A percentile compares a stretch with the other conserved stretches of the same genome.
Evolutionary conservation across 2,797 vertebrate species (phyloP).

Genomic region (Anguilla marmorata): DNA sequence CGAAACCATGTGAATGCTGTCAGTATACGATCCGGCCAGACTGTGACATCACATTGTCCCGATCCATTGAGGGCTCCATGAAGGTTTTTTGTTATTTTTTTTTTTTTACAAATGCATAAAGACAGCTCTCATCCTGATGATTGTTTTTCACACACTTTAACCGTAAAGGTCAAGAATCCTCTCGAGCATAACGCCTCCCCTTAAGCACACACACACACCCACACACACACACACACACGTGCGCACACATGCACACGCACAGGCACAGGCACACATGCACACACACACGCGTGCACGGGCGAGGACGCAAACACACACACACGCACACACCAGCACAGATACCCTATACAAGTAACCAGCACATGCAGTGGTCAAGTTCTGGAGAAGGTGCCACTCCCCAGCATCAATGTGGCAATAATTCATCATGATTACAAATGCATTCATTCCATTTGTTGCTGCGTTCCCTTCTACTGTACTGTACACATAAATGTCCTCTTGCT

Average conservation of each 20-base stretch:
- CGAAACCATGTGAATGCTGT: background rate
- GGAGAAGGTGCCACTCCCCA: constrained; percentile 23
- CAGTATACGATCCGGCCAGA: background rate
- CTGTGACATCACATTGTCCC: background rate
- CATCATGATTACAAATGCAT: constrained; percentile 32
- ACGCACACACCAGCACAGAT: background rate
- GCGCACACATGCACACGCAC: too few species aligned
- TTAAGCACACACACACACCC: background rate
- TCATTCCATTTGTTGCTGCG: background rate
- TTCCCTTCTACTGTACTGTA: background rate
- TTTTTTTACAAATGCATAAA: background rate
- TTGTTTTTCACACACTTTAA: background rate
- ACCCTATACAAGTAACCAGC: background rate
- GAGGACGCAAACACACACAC: background rate
- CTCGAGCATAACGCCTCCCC: background rate
- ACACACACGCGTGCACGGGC: background rate
- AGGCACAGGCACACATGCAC: too few species aligned
- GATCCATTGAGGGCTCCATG: background rate
- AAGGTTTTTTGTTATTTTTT: background rate
- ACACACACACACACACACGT: background rate
- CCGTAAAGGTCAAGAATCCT: background rate
- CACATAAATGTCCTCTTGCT: background rate
- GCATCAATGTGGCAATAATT: constrained; percentile 13
- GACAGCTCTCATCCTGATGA: background rate
- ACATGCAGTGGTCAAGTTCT: background rate